Evolutionary conservation across 92 coral and sea anemone species (phyloP), one percentile per base, ranked within the genome.

Genomic region (Siderastrea siderea): DNA sequence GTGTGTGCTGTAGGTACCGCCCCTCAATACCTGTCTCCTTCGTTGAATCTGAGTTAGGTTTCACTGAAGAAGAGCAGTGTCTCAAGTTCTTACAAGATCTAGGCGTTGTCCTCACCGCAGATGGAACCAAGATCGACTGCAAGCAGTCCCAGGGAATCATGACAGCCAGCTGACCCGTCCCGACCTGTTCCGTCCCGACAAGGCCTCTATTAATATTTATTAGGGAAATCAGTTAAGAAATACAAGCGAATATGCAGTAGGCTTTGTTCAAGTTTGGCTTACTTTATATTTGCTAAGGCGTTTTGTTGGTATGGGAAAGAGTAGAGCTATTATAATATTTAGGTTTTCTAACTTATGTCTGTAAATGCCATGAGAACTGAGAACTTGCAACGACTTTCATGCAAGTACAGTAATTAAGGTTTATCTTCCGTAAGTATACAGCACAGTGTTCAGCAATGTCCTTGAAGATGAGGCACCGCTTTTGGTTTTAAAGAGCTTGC

Each of bases 11-110:
- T 93, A 98, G 99, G 83, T 98, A 98, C 90, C 99, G 99, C 87
- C 99, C 99, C 89, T 71, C 95, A 86, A 91, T 98, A 92, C 95
- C 98, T 49, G 96, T 94, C 88, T 94, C 99, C 94, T 95, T 98
- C 96, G 93, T 98, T 89, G 95, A 98, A 88, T 98, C 98, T 77
- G 99, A 98, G 91, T 97, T 98, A 98, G 99, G 98, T 91, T 98
- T 98, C 94, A 88, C 92, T 87, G 98, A 96, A 73, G 95, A 92
- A 64, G 94, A 74, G 68, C 94, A 96, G 89, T 98, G 99, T 87
- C 95, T 86, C 84, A 96, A 94, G 94, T 98, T 98, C 93, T 93
- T 98, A 57, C 80, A 91, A 87, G 99, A 93, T 72, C 92, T 94
- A 78, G 94, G 94, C 63, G 98, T 93, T 68, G 95, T 93, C 64